A percentile compares a stretch with the other conserved stretches of the same genome.
These are phyloP conservation scores for Anastatus disparis DNA, from an alignment of 1,140 invertebrate species.

Conservation along the genomic window DNA sequence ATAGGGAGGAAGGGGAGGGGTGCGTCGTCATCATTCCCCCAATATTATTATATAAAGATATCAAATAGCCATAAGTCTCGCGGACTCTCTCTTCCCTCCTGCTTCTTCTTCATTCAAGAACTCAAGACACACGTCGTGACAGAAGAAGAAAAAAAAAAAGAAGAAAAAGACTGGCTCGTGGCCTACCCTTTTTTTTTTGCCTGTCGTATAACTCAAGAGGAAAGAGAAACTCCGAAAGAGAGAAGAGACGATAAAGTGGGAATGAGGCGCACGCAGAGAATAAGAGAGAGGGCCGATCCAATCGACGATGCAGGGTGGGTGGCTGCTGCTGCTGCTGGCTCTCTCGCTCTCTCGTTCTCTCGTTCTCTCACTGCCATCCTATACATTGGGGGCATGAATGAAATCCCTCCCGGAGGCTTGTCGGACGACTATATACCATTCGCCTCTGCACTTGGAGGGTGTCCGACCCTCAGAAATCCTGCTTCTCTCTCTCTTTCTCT, in stretches of 20 bases:
- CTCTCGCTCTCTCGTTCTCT: conserved; percentile 3
- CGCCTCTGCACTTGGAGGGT: conserved; percentile 54
- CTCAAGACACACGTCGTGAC: conserved; percentile 52
- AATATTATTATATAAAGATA: conserved; percentile 62
- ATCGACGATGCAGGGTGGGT: conserved; percentile 51
- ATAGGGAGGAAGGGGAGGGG: too few relatives aligned
- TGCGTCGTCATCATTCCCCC: conserved; percentile 49
- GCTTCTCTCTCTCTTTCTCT: too few relatives aligned
- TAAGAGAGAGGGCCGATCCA: conserved; percentile 40
- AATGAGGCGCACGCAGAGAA: conserved; percentile 12
- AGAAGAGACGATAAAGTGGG: conserved; percentile 47
- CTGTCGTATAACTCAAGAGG: not conserved
- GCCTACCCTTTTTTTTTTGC: conserved; percentile 9
- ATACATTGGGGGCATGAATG: conserved; percentile 60
- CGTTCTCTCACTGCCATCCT: not conserved
- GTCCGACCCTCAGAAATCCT: conserved; percentile 59
- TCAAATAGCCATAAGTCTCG: conserved; percentile 61
- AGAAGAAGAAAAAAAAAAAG: conserved; percentile 23
- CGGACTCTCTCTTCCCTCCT: conserved; percentile 54
- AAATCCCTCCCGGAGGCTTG: conserved; percentile 65
- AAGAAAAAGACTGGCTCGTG: conserved; percentile 40
- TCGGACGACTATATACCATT: conserved; percentile 39
- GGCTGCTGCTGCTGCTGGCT: too few relatives aligned
- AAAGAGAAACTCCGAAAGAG: conserved; percentile 19
- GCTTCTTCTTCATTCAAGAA: too few relatives aligned